These are phyloP conservation scores for Drosophila sp. DNA, from an alignment of 1,140 invertebrate species.

Conservation along the genomic window DNA sequence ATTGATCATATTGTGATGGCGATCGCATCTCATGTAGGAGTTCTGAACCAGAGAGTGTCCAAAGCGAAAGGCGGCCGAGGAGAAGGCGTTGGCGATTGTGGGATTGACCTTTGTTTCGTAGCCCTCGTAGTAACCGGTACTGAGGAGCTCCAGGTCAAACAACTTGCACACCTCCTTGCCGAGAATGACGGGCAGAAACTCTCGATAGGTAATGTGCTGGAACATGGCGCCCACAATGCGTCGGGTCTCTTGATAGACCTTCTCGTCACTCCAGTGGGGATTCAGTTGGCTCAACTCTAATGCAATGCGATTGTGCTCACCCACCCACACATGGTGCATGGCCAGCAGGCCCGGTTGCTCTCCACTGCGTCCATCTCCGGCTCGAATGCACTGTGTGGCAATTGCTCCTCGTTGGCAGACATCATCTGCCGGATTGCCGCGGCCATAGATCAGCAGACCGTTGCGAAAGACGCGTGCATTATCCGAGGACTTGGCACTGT, in stretches of 20 bases:
- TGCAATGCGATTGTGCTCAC: conserved; percentile 96
- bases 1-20: conserved; percentile 87
- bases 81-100: conserved; percentile 95
- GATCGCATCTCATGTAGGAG: conserved; percentile 88
- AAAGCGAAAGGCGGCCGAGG: conserved; percentile 97
- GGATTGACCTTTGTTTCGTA: conserved; percentile 94
- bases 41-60: conserved; percentile 97
- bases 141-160: conserved; percentile 89
- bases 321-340: conserved; percentile 94
- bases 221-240: conserved; percentile 92
- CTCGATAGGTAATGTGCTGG: conserved; percentile 95
- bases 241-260: conserved; percentile 93
- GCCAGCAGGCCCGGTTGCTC: conserved; percentile 95
- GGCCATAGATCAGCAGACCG: conserved; percentile 90
- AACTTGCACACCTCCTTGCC: conserved; percentile 90
- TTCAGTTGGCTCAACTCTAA: conserved; percentile 91
- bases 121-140: conserved; percentile 88
- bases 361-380: conserved; percentile 92
- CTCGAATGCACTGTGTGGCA: conserved; percentile 89
- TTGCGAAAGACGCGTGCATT: conserved; percentile 89
- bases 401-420: conserved; percentile 89
- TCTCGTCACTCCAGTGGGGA: conserved; percentile 94
- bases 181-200: conserved; percentile 94
- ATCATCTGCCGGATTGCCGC: conserved; percentile 87
- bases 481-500: conserved; percentile 90